Base-by-base conservation (phyloP, 1,140 invertebrate species). In the Lucilia sericata region DNA sequence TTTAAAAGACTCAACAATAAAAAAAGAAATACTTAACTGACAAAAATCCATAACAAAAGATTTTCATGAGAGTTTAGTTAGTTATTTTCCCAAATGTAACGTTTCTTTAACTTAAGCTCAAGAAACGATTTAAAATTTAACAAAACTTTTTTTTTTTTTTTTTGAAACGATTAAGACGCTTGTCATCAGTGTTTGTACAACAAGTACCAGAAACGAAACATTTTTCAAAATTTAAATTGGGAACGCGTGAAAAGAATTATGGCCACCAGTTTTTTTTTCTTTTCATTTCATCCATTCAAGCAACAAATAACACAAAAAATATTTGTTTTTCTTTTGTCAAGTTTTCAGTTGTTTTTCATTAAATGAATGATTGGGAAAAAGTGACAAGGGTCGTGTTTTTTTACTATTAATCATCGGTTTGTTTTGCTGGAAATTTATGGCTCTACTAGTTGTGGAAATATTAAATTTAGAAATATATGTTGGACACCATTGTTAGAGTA, bases 171-270 rank as follows among this genome's bases (percentile, higher is more conserved):
- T 21, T 19, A 70, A 70, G n/a, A 19, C 21, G 25, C 25, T 30
- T 70, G 17, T 25, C 17, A 25, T 21, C 65, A 70, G 21, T 21
- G 25, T 30, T n/a, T 2, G 25, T 30, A n/a, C 65, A 21, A 70
- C n/a, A 25, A 21, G 21, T 70, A 70, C 65, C 2, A 70, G n/a
- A 14, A 60, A 60, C 14, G 17, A 60, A n/a, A 60, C 55, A 60
- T 70, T 10, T 70, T 70, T 70, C 65, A 70, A 60, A 30, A 70
- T 70, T 70, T 70, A 70, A 70, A 70, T 70, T 70, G 65, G 65
- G 65, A 70, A 70, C 65, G 65, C 65, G 65, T 70, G 65, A 70
- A 70, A 70, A 70, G 65, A 70, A 70, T 70, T 70, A 70, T 70
- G 21, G 65, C 65, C 19, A 70, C 19, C n/a, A n/a, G n/a, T 70